Evolutionary conservation across 2,888 invertebrate genomes (phyloP).

Genomic region (Nymphalis c-album): DNA sequence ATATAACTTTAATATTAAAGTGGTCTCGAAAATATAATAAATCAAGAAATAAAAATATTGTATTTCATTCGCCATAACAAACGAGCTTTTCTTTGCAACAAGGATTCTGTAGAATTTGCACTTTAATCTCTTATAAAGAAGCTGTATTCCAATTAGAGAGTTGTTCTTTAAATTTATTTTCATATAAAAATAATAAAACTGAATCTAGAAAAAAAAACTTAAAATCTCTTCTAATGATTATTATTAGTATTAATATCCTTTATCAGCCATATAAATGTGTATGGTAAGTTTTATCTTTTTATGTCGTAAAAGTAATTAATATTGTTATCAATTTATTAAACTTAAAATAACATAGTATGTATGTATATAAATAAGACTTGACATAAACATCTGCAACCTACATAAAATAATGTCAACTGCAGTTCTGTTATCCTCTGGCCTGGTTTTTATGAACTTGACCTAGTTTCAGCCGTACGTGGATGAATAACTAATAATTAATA

Average conservation of each 20-base stretch:
- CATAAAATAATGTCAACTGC: constrained; percentile 66
- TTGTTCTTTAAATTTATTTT: background rate
- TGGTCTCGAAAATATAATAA: too few relatives aligned
- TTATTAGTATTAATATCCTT: background rate
- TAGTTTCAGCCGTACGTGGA: constrained; percentile 50
- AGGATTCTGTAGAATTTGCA: background rate
- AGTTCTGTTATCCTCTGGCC: constrained; percentile 76
- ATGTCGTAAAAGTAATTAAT: constrained; percentile 14
- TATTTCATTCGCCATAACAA: too few relatives aligned
- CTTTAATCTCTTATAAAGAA: background rate
- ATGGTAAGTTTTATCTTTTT: constrained; percentile 10
- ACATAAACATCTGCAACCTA: constrained; percentile 45
- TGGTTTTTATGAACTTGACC: constrained; percentile 76
- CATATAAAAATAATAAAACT: background rate
- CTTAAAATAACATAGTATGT: constrained; percentile 23
- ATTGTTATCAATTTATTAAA: constrained; percentile 32
- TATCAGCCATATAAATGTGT: background rate
- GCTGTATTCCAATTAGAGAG: background rate
- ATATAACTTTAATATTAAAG: too few relatives aligned
- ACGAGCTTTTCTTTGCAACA: background rate
- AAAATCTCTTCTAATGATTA: too few relatives aligned
- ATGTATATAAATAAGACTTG: constrained; percentile 32
- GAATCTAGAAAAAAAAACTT: background rate
- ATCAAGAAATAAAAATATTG: too few relatives aligned
- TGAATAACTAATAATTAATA: constrained; percentile 55